phyloP scores from a whole-genome alignment of 2,113 vertebrate genomes.

The Epinephelus lanceolatus region DNA sequence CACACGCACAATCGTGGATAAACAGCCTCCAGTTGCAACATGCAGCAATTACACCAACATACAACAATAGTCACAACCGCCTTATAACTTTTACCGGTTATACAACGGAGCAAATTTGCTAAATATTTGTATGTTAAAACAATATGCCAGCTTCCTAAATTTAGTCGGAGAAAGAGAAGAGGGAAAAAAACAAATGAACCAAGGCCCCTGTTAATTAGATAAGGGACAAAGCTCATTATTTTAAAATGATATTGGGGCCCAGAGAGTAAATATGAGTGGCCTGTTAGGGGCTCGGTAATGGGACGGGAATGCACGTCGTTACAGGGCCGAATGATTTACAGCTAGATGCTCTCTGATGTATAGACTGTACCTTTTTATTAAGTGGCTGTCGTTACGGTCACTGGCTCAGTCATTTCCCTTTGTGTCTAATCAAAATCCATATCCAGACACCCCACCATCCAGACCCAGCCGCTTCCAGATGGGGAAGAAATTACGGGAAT shows the following conservation, averaged over 20 bases:
- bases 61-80: slow-evolving; percentile 23
- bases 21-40: slow-evolving; percentile 62
- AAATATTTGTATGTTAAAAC: slow-evolving; percentile 92
- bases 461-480: slow-evolving; percentile 46
- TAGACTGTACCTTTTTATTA: slow-evolving; percentile 86
- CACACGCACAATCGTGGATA: slow-evolving; percentile 37
- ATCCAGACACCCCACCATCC: slow-evolving; percentile 56
- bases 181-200: slow-evolving; percentile 63
- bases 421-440: slow-evolving; percentile 81
- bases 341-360: slow-evolving; percentile 89
- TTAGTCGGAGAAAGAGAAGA: slow-evolving; percentile 71
- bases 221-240: slow-evolving; percentile 97
- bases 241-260: slow-evolving; percentile 93
- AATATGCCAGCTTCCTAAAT: slow-evolving; percentile 90
- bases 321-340: slow-evolving; percentile 90
- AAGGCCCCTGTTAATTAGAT: slow-evolving; percentile 95
- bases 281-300: slow-evolving; percentile 87
- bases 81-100: slow-evolving; percentile 72
- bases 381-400: slow-evolving; percentile 79
- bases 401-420: slow-evolving; percentile 78
- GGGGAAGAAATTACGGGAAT: slow-evolving; percentile 50
- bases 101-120: slow-evolving; percentile 89
- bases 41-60: slow-evolving; percentile 60
- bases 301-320: slow-evolving; percentile 89
- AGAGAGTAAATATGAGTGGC: slow-evolving; percentile 92